Conservation (phyloP, 2,888 invertebrate species). For the Amiota minor region DNA sequence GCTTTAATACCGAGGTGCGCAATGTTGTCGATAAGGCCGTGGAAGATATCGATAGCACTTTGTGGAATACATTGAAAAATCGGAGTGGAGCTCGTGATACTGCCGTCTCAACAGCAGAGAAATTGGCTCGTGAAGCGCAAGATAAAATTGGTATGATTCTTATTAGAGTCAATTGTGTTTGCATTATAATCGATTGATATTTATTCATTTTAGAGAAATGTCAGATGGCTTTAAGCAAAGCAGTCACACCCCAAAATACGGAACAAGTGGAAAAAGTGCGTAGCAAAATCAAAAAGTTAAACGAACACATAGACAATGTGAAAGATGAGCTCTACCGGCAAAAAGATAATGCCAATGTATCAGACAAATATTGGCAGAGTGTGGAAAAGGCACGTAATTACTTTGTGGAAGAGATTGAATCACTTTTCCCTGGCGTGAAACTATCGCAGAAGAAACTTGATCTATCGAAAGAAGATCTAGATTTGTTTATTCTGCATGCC, state of each 20-base stretch:
- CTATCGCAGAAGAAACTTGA: constrained; percentile 79
- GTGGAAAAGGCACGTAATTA: constrained; percentile 78
- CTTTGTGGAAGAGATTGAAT: constrained; percentile 79
- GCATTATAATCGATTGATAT: neutral
- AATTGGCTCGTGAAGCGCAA: constrained; percentile 77
- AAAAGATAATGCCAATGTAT: constrained; percentile 77
- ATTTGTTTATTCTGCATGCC: constrained; percentile 85
- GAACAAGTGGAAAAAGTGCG: constrained; percentile 75
- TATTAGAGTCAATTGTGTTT: neutral
- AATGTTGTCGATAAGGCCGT: constrained; percentile 78
- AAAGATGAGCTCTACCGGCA: constrained; percentile 78
- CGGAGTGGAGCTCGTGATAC: constrained; percentile 77
- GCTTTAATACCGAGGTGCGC: constrained; percentile 75
- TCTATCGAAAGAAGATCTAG: constrained; percentile 79
- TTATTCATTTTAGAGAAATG: constrained; percentile 62
- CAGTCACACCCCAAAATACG: constrained; percentile 61
- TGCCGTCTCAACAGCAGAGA: constrained; percentile 76
- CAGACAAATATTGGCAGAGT: constrained; percentile 88
- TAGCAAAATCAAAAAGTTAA: constrained; percentile 76
- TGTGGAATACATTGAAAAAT: constrained; percentile 77
- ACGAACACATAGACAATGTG: constrained; percentile 77
- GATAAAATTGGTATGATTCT: constrained; percentile 75
- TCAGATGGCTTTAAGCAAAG: constrained; percentile 68
- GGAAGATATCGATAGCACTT: constrained; percentile 77
- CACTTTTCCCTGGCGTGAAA: constrained; percentile 83